A percentile compares a stretch with the other conserved stretches of the same genome.
Conservation (phyloP, 2,113 vertebrate genomes). For the Pangasianodon hypophthalmus region DNA sequence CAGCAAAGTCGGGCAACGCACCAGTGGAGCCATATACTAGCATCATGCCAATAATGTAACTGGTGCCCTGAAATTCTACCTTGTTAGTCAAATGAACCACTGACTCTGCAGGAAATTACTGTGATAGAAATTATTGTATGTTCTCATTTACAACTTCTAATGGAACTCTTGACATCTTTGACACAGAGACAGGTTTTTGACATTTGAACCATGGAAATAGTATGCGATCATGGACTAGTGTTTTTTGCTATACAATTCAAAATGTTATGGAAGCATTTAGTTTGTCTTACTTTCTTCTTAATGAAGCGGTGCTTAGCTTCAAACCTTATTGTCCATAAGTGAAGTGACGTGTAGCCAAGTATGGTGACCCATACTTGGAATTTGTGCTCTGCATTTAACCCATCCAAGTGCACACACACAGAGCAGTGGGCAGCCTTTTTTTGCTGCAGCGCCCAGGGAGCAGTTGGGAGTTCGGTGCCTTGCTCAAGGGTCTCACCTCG, state of each 20-base stretch:
- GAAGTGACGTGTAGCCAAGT: no score
- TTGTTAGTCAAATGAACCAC: conserved; percentile 1
- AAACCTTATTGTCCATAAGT: neutral
- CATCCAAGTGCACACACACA: no score
- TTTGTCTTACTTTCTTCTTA: conserved; percentile 47
- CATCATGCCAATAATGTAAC: conserved; percentile 50
- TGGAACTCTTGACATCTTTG: neutral
- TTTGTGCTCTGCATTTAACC: no score
- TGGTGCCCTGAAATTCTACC: neutral
- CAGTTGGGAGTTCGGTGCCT: no score
- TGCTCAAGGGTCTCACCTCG: no score
- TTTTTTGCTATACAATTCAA: conserved; percentile 52
- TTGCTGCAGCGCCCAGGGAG: no score
- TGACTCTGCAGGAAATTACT: neutral
- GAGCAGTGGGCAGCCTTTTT: no score
- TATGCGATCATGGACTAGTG: conserved; percentile 51
- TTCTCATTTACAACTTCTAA: neutral
- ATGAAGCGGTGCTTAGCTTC: neutral
- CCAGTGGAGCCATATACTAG: conserved; percentile 49
- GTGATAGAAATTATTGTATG: neutral
- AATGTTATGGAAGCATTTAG: conserved; percentile 44
- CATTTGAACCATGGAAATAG: conserved; percentile 31
- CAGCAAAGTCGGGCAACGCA: conserved; percentile 54
- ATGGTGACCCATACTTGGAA: no score
- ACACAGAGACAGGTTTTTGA: neutral